These are phyloP conservation scores for Mohoua ochrocephala DNA, from an alignment of 2,113 vertebrate genomes.

Conservation along the genomic window DNA sequence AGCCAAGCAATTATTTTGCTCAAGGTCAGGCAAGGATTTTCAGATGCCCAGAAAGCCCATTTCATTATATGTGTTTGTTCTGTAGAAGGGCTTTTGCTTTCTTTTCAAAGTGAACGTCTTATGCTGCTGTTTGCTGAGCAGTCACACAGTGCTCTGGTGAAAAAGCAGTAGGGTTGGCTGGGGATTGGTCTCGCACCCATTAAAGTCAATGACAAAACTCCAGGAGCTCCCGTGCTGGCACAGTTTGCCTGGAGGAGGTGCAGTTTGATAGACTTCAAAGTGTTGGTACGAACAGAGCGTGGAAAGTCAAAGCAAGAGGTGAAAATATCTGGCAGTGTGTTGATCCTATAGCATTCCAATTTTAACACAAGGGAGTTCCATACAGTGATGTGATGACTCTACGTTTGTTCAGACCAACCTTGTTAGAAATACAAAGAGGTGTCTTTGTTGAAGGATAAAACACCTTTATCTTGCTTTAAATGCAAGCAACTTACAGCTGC, in stretches of 20 bases:
- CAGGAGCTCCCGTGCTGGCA: not conserved
- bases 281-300: not conserved
- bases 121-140: not conserved
- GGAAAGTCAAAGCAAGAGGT: not conserved
- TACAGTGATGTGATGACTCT: not conserved
- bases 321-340: not conserved
- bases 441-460: not conserved
- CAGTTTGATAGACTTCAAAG: not conserved
- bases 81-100: not conserved
- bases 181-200: not conserved
- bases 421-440: not conserved
- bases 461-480: not conserved
- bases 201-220: not conserved
- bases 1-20: not conserved
- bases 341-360: not conserved
- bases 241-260: not conserved
- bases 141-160: not conserved
- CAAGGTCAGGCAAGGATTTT: constrained; percentile 19
- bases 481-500: not conserved
- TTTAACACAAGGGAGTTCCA: not conserved
- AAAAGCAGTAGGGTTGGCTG: not conserved
- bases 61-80: not conserved
- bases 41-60: not conserved
- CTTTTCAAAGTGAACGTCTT: not conserved
- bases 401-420: not conserved